Conservation (phyloP, 1,140 invertebrate genomes). For the Drosophila nikananu region DNA sequence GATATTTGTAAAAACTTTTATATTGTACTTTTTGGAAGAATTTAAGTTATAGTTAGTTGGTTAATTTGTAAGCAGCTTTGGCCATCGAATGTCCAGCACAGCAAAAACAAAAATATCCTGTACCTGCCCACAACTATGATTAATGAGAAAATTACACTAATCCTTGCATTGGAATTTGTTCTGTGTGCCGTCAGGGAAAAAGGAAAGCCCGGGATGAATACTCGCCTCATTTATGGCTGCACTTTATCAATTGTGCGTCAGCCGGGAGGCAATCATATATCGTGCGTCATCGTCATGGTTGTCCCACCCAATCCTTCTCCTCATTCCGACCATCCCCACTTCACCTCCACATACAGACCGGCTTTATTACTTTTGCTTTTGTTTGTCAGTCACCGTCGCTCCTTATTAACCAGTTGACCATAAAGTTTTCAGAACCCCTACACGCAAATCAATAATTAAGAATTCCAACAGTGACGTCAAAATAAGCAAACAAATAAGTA, state of each 20-base stretch:
- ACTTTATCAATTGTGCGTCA: slow-evolving; percentile 74
- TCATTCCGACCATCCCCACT: slow-evolving; percentile 1
- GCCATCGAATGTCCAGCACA: no score
- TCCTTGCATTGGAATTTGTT: slow-evolving; percentile 7
- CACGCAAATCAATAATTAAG: slow-evolving; percentile 62
- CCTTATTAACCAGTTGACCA: slow-evolving; percentile 68
- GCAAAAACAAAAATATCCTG: no score
- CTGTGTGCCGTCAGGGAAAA: slow-evolving; percentile 4
- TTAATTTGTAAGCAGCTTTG: no score
- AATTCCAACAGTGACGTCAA: slow-evolving; percentile 45
- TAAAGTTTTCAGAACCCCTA: slow-evolving; percentile 59
- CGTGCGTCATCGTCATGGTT: slow-evolving; percentile 59
- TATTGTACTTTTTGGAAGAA: background rate
- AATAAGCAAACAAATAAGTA: slow-evolving; percentile 7
- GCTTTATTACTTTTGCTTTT: slow-evolving; percentile 60
- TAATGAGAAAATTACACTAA: background rate
- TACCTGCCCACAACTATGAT: no score
- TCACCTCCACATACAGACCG: slow-evolving; percentile 10
- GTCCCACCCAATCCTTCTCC: slow-evolving; percentile 15
- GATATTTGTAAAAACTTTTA: background rate
- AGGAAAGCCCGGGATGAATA: slow-evolving; percentile 18
- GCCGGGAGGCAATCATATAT: slow-evolving; percentile 34
- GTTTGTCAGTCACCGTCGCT: slow-evolving; percentile 23
- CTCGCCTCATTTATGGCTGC: slow-evolving; percentile 58
- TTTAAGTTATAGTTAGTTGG: background rate